phyloP scores from a whole-genome alignment of 2,888 invertebrate genomes.

The Lasioglossum figueresi region DNA sequence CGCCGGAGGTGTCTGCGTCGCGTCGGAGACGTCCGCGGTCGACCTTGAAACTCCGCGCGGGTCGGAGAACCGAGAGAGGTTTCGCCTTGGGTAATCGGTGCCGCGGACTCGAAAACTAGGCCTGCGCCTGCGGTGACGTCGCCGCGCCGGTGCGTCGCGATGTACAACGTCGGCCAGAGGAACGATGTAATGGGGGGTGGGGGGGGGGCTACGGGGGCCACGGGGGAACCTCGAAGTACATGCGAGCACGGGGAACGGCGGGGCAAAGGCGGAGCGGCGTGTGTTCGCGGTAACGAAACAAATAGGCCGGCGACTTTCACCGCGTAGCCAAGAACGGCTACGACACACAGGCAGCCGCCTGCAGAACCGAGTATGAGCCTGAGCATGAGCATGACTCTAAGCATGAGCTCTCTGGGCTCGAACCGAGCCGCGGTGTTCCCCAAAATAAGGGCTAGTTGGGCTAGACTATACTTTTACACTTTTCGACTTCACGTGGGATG shows the following conservation, averaged over 20 bases:
- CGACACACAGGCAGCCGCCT: constrained; percentile 24
- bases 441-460: background rate
- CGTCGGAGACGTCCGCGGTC: constrained; percentile 31
- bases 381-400: background rate
- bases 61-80: constrained; percentile 66
- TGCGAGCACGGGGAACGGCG: background rate
- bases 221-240: background rate
- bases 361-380: constrained; percentile 26
- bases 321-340: constrained; percentile 67
- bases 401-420: constrained; percentile 45
- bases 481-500: too few relatives aligned
- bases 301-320: constrained; percentile 83
- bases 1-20: constrained; percentile 1
- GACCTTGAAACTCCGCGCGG: constrained; percentile 67
- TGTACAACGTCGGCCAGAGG: constrained; percentile 11
- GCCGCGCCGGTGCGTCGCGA: constrained; percentile 57
- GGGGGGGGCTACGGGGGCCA: background rate
- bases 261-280: constrained; percentile 39
- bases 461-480: background rate
- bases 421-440: constrained; percentile 26
- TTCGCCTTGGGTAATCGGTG: constrained; percentile 73
- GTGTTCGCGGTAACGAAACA: constrained; percentile 78
- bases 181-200: background rate
- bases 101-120: constrained; percentile 75
- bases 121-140: constrained; percentile 72